Evolutionary conservation across 2,113 vertebrate species (phyloP).

Genomic region (Plecturocebus donacophilus): DNA sequence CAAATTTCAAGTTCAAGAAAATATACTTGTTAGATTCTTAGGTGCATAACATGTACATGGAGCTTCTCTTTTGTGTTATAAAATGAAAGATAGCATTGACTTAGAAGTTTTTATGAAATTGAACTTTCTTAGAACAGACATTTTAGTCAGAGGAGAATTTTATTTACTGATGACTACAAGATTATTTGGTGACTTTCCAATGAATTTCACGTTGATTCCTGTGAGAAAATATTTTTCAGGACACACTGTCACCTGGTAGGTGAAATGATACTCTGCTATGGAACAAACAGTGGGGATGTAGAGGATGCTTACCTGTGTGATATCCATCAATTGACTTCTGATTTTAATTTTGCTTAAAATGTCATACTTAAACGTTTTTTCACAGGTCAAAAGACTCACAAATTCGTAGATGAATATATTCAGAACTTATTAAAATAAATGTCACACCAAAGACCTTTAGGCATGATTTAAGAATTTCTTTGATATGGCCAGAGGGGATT

Average conservation of each 20-base stretch:
- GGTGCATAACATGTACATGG: background rate
- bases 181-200: background rate
- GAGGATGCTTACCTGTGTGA: background rate
- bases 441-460: background rate
- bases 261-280: background rate
- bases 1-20: conserved; percentile 1
- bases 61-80: background rate
- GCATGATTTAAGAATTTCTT: background rate
- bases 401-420: background rate
- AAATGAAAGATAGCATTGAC: background rate
- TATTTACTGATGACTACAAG: background rate
- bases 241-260: background rate
- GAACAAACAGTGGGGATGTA: background rate
- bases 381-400: background rate
- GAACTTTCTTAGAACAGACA: background rate
- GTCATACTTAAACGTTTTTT: conserved; percentile 18
- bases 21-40: background rate
- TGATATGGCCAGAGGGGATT: background rate
- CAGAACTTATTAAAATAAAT: conserved; percentile 30
- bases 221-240: background rate
- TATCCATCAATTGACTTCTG: background rate
- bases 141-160: conserved; percentile 11
- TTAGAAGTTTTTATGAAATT: background rate
- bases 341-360: conserved; percentile 44
- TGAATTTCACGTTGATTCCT: background rate